Percentiles rank a stretch among this genome's conserved stretches.
Evolutionary conservation across 1,140 invertebrate genomes (phyloP).

Genomic region (Elysia chlorotica): DNA sequence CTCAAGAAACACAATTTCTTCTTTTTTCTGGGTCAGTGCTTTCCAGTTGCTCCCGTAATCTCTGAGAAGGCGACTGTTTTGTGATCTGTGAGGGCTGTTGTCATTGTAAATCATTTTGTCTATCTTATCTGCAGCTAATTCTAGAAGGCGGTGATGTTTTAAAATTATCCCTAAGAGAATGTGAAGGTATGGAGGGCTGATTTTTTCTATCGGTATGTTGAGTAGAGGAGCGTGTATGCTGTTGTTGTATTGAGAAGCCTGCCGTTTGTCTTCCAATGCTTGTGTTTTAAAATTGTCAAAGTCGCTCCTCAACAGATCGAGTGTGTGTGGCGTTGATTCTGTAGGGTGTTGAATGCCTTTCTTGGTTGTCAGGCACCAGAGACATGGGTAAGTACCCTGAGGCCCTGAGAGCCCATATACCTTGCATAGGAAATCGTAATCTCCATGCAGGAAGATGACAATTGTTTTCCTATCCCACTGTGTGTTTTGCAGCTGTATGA

Average conservation of each 20-base stretch:
- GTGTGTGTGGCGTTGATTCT: not conserved
- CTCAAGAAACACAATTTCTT: not conserved
- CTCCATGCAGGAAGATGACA: not conserved
- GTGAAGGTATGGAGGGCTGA: slow-evolving; percentile 9
- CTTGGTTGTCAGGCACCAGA: not conserved
- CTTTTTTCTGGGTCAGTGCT: not conserved
- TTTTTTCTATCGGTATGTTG: not conserved
- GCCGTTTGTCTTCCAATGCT: not conserved
- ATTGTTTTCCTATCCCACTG: slow-evolving; percentile 1
- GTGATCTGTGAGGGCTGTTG: not conserved
- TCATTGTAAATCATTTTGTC: not conserved
- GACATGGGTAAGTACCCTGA: not conserved
- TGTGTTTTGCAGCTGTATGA: not conserved
- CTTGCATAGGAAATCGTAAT: slow-evolving; percentile 3
- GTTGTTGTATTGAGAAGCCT: slow-evolving; percentile 1
- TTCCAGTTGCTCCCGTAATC: not conserved
- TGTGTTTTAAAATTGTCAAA: not conserved
- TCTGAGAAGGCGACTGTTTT: not conserved
- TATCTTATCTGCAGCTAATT: not conserved
- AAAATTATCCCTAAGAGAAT: slow-evolving; percentile 3
- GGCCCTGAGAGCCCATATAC: slow-evolving; percentile 12
- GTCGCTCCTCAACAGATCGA: not conserved
- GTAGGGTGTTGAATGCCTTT: not conserved
- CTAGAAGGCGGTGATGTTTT: slow-evolving; percentile 9
- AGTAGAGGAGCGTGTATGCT: not conserved